Percentiles rank a stretch among this genome's conserved stretches.
Conservation (phyloP, 2,888 invertebrate species). For the Leucophora obtusa region DNA sequence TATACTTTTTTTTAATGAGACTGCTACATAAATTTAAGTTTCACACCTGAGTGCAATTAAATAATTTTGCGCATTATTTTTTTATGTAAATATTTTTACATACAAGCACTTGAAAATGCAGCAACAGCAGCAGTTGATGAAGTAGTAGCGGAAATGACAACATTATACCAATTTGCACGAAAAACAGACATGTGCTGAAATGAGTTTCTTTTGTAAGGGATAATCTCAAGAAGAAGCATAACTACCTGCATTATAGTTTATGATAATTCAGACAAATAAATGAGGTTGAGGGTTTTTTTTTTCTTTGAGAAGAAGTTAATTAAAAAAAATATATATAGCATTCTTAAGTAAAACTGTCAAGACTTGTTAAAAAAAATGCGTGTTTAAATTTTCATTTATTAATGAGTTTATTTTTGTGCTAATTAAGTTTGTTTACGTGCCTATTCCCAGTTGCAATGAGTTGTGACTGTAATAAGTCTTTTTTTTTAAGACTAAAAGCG, state of each 20-base stretch:
- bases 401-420: too few relatives aligned
- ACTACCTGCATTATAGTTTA: background rate
- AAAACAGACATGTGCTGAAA: too few relatives aligned
- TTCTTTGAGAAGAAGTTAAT: too few relatives aligned
- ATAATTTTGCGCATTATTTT: constrained; percentile 46
- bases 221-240: background rate
- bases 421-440: too few relatives aligned
- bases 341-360: too few relatives aligned
- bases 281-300: too few relatives aligned
- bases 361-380: too few relatives aligned
- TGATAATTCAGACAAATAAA: background rate
- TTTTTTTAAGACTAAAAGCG: too few relatives aligned
- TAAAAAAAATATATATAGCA: too few relatives aligned
- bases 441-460: too few relatives aligned
- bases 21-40: constrained; percentile 59
- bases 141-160: background rate
- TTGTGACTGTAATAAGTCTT: too few relatives aligned
- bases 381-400: too few relatives aligned
- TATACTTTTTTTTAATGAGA: background rate
- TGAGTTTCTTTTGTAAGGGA: background rate
- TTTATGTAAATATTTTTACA: background rate
- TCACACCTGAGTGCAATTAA: constrained; percentile 66
- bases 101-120: background rate
- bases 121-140: background rate
- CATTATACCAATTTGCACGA: background rate